Conservation (phyloP, 2,888 invertebrate genomes). For the Parnassius glacialis region DNA sequence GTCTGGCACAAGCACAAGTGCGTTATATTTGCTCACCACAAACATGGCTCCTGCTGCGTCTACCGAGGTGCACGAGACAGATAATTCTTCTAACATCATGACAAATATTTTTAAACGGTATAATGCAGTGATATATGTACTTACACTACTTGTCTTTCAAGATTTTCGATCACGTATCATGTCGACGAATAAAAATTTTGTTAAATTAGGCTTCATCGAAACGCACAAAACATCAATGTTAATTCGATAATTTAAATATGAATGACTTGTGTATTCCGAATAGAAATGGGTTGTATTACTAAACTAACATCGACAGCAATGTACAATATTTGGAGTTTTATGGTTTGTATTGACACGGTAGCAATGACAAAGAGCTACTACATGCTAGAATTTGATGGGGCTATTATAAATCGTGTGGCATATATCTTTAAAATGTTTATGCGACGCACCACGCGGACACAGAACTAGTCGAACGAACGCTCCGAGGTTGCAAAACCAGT, state of each 20-base stretch:
- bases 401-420: slow-evolving; percentile 12
- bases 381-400: slow-evolving; percentile 15
- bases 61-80: slow-evolving; percentile 49
- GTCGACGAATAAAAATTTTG: slow-evolving; percentile 23
- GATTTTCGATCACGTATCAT: slow-evolving; percentile 24
- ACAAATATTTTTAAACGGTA: slow-evolving; percentile 43
- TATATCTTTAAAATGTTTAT: slow-evolving; percentile 16
- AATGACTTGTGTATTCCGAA: slow-evolving; percentile 24
- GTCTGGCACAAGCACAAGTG: slow-evolving; percentile 64
- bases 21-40: slow-evolving; percentile 66
- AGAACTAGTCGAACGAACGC: slow-evolving; percentile 20
- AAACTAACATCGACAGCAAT: slow-evolving; percentile 9
- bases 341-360: not conserved
- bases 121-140: slow-evolving; percentile 28
- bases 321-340: slow-evolving; percentile 13
- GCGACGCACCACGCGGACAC: slow-evolving; percentile 18
- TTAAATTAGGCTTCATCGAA: slow-evolving; percentile 23
- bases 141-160: slow-evolving; percentile 1
- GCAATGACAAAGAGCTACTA: slow-evolving; percentile 9
- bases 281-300: slow-evolving; percentile 22
- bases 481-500: slow-evolving; percentile 35
- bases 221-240: slow-evolving; percentile 23
- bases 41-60: slow-evolving; percentile 64
- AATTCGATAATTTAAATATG: slow-evolving; percentile 25
- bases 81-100: slow-evolving; percentile 51